phyloP scores from a whole-genome alignment of 2,888 invertebrate genomes.

The Meiosimyza platycephala region DNA sequence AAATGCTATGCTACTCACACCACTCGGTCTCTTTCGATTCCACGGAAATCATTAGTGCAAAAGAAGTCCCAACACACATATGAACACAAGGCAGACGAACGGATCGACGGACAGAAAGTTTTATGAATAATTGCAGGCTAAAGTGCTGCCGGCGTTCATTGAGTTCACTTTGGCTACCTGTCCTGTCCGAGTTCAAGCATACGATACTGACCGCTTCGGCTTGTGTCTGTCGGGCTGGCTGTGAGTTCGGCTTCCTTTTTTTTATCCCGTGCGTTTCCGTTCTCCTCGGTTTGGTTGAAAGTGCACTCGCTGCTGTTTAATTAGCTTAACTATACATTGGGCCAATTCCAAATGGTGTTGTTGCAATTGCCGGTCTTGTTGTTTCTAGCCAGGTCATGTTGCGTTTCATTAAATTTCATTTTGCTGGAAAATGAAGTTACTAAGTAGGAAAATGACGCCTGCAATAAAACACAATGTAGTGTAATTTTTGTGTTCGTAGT shows the following conservation, averaged over 20 bases:
- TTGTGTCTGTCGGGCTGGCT: constrained; percentile 27
- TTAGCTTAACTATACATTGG: constrained; percentile 43
- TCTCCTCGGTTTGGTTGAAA: not conserved
- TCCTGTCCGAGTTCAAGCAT: constrained; percentile 1
- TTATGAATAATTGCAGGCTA: constrained; percentile 14
- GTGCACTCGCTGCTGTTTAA: constrained; percentile 35
- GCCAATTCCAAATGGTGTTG: constrained; percentile 30
- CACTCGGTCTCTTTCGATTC: not conserved
- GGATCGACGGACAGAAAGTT: too few species aligned
- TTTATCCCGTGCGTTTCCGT: not conserved
- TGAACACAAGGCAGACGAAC: too few species aligned
- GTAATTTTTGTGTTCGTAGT: too few species aligned
- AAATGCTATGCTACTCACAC: not conserved
- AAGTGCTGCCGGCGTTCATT: constrained; percentile 15
- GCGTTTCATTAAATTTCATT: constrained; percentile 6
- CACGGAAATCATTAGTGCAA: not conserved
- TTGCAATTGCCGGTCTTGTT: not conserved
- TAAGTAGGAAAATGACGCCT: too few species aligned
- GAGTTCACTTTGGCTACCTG: not conserved
- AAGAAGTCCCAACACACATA: too few species aligned
- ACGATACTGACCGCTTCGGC: not conserved
- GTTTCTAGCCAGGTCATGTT: not conserved
- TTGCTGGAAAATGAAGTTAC: constrained; percentile 6
- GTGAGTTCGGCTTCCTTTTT: constrained; percentile 19
- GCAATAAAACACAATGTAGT: too few species aligned